A percentile compares a stretch with the other conserved stretches of the same genome.
Evolutionary conservation across 2,888 invertebrate genomes (phyloP).

Genomic region (Sylvicola fuscatus): DNA sequence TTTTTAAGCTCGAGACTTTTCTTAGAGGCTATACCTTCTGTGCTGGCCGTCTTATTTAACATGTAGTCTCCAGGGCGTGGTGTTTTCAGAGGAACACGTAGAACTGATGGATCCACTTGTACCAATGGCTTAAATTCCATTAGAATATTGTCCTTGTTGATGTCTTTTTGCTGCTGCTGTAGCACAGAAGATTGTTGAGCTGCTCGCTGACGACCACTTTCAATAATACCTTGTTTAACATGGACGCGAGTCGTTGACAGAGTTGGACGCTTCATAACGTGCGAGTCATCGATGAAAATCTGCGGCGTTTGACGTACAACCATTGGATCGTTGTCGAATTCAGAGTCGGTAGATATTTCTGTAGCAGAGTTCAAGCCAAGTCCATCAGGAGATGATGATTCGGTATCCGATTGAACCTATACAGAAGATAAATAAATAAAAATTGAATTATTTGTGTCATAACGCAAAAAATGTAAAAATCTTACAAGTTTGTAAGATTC

Average conservation of each 20-base stretch:
- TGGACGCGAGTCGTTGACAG: slow-evolving; percentile 34
- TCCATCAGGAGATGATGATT: slow-evolving; percentile 43
- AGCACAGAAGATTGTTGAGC: slow-evolving; percentile 4
- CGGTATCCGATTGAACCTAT: slow-evolving; percentile 44
- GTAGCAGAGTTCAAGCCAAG: slow-evolving; percentile 69
- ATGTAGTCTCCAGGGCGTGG: slow-evolving; percentile 51
- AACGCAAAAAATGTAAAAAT: no score
- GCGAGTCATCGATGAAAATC: slow-evolving; percentile 48
- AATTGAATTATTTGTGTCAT: not conserved
- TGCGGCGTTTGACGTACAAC: slow-evolving; percentile 45
- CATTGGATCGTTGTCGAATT: slow-evolving; percentile 69
- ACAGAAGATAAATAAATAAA: slow-evolving; percentile 4
- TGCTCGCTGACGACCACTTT: slow-evolving; percentile 9
- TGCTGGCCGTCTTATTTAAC: slow-evolving; percentile 63
- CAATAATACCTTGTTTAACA: slow-evolving; percentile 26
- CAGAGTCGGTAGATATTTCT: slow-evolving; percentile 82
- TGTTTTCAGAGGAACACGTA: slow-evolving; percentile 29
- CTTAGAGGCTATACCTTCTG: slow-evolving; percentile 73
- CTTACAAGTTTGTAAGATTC: no score
- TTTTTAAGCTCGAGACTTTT: slow-evolving; percentile 72
- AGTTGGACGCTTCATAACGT: slow-evolving; percentile 26
- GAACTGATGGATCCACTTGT: slow-evolving; percentile 24
- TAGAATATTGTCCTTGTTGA: slow-evolving; percentile 11
- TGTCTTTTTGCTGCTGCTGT: slow-evolving; percentile 11
- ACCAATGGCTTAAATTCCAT: slow-evolving; percentile 25